These are phyloP conservation scores for Sinocyclocheilus rhinocerous DNA, from an alignment of 2,113 vertebrate genomes.

Conservation along the genomic window DNA sequence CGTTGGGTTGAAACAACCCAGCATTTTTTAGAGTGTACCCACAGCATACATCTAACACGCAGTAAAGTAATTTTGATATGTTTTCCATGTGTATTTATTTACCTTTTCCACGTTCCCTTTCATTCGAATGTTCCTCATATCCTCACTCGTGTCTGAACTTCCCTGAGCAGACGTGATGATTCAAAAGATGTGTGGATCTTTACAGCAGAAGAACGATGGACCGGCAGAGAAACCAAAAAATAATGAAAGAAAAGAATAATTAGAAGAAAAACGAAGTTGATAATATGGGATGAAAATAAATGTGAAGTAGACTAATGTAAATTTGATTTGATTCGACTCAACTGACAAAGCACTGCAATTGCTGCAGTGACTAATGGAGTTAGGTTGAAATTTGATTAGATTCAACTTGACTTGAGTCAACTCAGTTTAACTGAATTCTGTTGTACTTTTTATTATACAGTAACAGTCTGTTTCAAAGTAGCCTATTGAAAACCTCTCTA, in stretches of 20 bases:
- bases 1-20: too few species aligned
- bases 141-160: neutral
- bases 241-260: neutral
- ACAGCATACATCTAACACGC: neutral
- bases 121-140: neutral
- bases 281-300: neutral
- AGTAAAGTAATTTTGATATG: neutral
- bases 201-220: neutral
- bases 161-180: constrained; percentile 44
- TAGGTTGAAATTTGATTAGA: neutral
- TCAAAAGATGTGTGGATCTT: constrained; percentile 39
- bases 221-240: neutral
- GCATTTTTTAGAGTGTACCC: too few species aligned
- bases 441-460: too few species aligned
- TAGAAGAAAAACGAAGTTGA: neutral
- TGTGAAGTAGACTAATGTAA: neutral
- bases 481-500: too few species aligned
- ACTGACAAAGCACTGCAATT: neutral
- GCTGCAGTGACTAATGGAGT: neutral
- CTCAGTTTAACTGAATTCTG: neutral
- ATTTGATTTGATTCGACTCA: neutral
- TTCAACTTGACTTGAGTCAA: neutral
- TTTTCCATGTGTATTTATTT: neutral
- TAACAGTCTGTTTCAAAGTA: too few species aligned
- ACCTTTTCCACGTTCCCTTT: neutral